These are phyloP conservation scores for Lepus townsendii DNA, from an alignment of 2,797 vertebrate genomes.

Conservation along the genomic window DNA sequence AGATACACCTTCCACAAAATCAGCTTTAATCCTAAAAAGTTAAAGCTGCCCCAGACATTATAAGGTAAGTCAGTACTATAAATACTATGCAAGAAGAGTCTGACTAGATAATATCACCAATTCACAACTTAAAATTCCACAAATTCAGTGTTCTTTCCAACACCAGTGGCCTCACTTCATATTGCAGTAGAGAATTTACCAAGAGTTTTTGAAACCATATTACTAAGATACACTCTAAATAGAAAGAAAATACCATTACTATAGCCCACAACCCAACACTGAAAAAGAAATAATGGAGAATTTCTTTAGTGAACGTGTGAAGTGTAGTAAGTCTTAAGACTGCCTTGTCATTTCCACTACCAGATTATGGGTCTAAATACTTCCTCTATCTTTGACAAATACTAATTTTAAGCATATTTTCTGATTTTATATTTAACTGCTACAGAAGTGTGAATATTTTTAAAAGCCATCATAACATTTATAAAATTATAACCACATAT, in stretches of 20 bases:
- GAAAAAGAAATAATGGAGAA: neutral
- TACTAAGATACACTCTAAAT: neutral
- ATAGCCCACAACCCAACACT: neutral
- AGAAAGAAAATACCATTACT: neutral
- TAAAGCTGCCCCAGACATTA: neutral
- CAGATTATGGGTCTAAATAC: neutral
- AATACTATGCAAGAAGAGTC: neutral
- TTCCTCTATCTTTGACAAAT: neutral
- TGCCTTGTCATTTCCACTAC: neutral
- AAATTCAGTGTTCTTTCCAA: neutral
- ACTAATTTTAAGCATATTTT: neutral
- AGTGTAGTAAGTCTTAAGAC: neutral
- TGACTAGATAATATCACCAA: neutral
- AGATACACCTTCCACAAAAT: neutral
- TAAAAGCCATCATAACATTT: neutral
- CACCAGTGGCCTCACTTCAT: neutral
- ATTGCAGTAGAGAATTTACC: neutral
- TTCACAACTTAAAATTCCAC: neutral
- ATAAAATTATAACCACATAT: neutral
- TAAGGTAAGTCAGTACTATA: neutral
- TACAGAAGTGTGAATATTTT: neutral
- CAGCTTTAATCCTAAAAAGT: slow-evolving; percentile 21
- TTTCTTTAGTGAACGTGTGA: neutral
- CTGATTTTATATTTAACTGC: slow-evolving; percentile 25
- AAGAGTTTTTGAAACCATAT: neutral